Evolutionary conservation across 2,888 invertebrate species (phyloP), one percentile per base, ranked within the genome.

Genomic region (Bugulina stolonifera): DNA sequence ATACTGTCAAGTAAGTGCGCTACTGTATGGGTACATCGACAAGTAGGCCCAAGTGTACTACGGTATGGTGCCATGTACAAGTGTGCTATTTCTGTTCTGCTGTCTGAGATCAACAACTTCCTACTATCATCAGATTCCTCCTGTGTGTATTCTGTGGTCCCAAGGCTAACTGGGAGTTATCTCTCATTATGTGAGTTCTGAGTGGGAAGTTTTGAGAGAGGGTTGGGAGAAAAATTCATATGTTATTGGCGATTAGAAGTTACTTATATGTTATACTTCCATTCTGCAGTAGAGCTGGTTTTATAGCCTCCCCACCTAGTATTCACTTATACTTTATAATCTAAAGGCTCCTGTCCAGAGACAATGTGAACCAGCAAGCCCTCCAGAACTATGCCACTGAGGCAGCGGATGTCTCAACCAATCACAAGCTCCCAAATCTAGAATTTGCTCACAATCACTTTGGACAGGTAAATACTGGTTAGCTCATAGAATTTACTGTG

Each of bases 391-490:
- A 97, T 85, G 96, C 98, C 0, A 89, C 91, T 73, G 94, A 97
- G 83, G 98, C 98, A 0, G 98, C 98, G 0, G 90, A 93, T 77
- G 97, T 84, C 77, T 79, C 81, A 64, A 81, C 83, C 76, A 78
- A 81, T 74, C 77, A 81, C 72, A 77, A 79, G 75, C 79, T 84
- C 73, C 82, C 82, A 23, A 73, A 78, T 80, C 86, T 91, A 77
- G 95, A 97, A 84, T 99, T 96, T 85, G 97, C 98, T 0, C 91
- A 96, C 22, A 99, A 99, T 86, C 96, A 97, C 86, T 95, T 94
- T 83, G 95, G 95, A 0, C 93, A 94, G 83, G 93, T 96, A 23
- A 57, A 3, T 57, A 5, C 43, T 43, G 18, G 5, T 43, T 43
- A 43, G 5, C 18, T 10, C 5, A 10, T 43, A 10, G 18, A 5